A percentile compares a stretch with the other conserved stretches of the same genome.
These are phyloP conservation scores for Acanthornis magna DNA, from an alignment of 2,797 vertebrate species.

Conservation along the genomic window DNA sequence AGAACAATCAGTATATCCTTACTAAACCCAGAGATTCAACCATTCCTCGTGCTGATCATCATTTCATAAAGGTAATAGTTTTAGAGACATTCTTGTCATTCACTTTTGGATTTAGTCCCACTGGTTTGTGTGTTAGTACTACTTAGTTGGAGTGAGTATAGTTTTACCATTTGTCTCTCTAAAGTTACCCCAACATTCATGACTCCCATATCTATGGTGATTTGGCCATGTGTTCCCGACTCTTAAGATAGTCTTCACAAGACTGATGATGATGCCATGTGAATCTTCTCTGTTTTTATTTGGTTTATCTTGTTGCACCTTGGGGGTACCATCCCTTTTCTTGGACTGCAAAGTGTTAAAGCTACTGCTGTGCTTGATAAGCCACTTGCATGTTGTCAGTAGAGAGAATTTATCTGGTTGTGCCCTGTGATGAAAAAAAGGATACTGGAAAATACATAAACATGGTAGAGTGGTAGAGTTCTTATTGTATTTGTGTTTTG, in stretches of 20 bases:
- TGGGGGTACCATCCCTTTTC: neutral
- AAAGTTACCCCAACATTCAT: neutral
- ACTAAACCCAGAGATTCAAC: constrained; percentile 96
- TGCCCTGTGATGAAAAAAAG: neutral
- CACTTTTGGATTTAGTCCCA: neutral
- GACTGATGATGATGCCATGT: rapidly evolving
- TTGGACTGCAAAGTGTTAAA: neutral
- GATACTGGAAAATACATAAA: neutral
- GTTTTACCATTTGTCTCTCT: neutral
- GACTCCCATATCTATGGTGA: neutral
- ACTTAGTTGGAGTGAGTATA: neutral
- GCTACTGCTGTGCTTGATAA: neutral
- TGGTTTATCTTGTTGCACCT: neutral
- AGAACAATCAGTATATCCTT: constrained; percentile 97
- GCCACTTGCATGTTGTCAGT: neutral
- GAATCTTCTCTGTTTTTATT: neutral
- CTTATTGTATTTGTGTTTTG: neutral
- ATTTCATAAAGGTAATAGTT: constrained; percentile 89
- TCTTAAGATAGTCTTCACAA: neutral
- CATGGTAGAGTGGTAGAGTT: rapidly evolving
- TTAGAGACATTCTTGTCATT: neutral
- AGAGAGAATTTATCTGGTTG: neutral
- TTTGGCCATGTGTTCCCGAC: neutral
- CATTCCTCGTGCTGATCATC: constrained; percentile 92
- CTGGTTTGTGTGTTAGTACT: neutral